A percentile compares a stretch with the other conserved stretches of the same genome.
Conservation (phyloP, 2,113 vertebrate genomes). For the Brienomyrus brachyistius region DNA sequence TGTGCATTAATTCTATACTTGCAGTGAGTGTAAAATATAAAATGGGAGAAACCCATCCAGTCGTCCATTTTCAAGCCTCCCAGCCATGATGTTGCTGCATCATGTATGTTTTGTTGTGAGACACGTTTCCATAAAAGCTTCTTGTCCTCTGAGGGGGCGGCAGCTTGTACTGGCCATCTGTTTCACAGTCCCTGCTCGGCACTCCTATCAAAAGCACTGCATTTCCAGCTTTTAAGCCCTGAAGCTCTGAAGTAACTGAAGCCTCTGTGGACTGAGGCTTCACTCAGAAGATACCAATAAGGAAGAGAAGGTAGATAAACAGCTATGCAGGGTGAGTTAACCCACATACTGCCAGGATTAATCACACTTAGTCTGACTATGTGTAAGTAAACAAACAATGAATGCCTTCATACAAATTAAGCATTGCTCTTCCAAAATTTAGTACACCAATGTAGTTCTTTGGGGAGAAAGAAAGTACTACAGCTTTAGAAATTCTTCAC, state of each 20-base stretch:
- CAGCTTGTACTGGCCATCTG: not conserved
- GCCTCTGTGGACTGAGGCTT: not conserved
- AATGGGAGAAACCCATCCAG: not conserved
- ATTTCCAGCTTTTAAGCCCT: not conserved
- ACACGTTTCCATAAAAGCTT: not conserved
- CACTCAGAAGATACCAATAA: not conserved
- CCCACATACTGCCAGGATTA: not conserved
- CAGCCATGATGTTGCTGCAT: not conserved
- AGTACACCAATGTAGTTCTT: not conserved
- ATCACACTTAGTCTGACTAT: not conserved
- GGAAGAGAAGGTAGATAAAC: not conserved
- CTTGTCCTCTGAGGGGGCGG: not conserved
- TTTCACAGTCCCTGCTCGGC: not conserved
- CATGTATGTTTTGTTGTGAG: not conserved
- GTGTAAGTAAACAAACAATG: not conserved
- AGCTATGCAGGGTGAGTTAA: not conserved
- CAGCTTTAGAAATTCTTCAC: not conserved
- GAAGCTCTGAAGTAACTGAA: not conserved
- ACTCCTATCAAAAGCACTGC: not conserved
- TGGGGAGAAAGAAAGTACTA: not conserved
- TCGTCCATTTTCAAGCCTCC: not conserved
- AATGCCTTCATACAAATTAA: not conserved
- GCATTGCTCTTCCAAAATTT: not conserved
- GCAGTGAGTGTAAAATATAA: not conserved
- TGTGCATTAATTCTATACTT: not conserved